A percentile compares a stretch with the other conserved stretches of the same genome.
phyloP scores from a whole-genome alignment of 2,888 invertebrate species.

The Portevinia maculata region DNA sequence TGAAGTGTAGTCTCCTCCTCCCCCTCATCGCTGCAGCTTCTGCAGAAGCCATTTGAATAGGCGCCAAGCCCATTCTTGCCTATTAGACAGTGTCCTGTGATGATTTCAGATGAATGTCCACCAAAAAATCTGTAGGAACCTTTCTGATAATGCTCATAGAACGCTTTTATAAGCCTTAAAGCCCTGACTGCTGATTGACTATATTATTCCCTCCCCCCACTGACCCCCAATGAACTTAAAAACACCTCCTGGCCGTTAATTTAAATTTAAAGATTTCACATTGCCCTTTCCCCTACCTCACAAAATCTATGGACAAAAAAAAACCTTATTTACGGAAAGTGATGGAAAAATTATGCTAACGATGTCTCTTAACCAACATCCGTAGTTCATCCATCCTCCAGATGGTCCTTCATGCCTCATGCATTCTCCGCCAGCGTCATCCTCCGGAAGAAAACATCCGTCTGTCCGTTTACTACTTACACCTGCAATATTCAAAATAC shows the following conservation, averaged over 20 bases:
- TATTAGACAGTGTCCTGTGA: too few relatives aligned
- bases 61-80: too few relatives aligned
- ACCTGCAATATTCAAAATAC: constrained; percentile 46
- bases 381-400: constrained; percentile 60
- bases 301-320: constrained; percentile 6
- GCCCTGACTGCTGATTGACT: too few relatives aligned
- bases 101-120: too few relatives aligned
- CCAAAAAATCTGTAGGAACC: too few relatives aligned
- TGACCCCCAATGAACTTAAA: too few relatives aligned
- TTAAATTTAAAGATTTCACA: constrained; percentile 19
- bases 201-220: too few relatives aligned
- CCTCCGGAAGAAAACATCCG: constrained; percentile 9
- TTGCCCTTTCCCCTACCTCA: neutral
- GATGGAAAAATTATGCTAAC: constrained; percentile 75
- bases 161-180: too few relatives aligned
- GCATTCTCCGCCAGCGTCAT: constrained; percentile 17
- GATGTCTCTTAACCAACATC: constrained; percentile 70
- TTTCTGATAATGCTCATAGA: too few relatives aligned
- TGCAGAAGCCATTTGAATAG: too few relatives aligned
- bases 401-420: constrained; percentile 52
- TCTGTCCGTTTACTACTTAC: constrained; percentile 16
- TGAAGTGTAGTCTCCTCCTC: too few relatives aligned
- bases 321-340: constrained; percentile 42
- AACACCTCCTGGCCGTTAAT: neutral
- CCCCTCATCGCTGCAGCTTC: too few relatives aligned